Evolutionary conservation across 2,113 vertebrate genomes (phyloP).

Genomic region (Mesembrinibis cayennensis): DNA sequence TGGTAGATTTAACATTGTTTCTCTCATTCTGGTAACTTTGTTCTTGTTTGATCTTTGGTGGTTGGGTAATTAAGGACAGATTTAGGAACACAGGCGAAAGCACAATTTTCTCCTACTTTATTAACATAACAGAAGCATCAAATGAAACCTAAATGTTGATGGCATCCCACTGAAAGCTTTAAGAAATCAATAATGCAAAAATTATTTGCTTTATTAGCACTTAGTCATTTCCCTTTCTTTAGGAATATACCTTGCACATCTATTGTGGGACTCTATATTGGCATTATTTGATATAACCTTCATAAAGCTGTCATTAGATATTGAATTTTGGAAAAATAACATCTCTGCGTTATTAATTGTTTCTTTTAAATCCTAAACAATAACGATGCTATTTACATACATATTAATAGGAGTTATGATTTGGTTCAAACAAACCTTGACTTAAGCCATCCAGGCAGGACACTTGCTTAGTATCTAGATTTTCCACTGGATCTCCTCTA

Average conservation of each 20-base stretch:
- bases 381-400: not conserved
- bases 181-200: not conserved
- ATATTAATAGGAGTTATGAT: not conserved
- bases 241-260: not conserved
- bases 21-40: not conserved
- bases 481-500: slow-evolving; percentile 73
- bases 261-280: not conserved
- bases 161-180: not conserved
- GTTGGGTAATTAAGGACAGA: not conserved
- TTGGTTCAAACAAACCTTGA: slow-evolving; percentile 79
- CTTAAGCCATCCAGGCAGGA: slow-evolving; percentile 71
- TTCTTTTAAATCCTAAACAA: not conserved
- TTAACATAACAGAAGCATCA: not conserved
- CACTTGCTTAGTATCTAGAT: slow-evolving; percentile 72
- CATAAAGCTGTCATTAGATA: not conserved
- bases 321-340: not conserved
- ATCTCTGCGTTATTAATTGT: not conserved
- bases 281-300: not conserved
- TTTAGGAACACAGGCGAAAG: not conserved
- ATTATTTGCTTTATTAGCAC: not conserved
- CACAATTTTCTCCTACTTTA: not conserved
- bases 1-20: not conserved
- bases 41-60: not conserved
- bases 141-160: not conserved
- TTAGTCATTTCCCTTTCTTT: not conserved